These are phyloP conservation scores for Pelagia noctiluca DNA, from an alignment of 30 jellyfish, hydroid and myxozoan genomes.

Conservation along the genomic window DNA sequence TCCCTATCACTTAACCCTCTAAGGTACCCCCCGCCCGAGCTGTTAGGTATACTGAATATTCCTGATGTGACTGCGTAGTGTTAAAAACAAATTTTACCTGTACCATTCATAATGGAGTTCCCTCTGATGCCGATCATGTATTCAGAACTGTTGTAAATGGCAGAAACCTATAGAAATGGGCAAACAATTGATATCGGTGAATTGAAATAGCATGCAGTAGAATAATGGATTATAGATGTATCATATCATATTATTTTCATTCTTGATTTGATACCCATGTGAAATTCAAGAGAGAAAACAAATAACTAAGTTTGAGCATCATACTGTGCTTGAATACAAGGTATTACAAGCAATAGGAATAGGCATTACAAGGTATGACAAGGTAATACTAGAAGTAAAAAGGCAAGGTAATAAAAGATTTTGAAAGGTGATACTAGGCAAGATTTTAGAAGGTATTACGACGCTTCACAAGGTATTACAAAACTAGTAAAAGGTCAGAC, in stretches of 20 bases:
- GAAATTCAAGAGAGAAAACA: not conserved
- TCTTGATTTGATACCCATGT: not conserved
- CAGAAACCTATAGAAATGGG: constrained; percentile 73
- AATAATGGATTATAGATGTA: not conserved
- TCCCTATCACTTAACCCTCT: not conserved
- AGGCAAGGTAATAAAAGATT: not conserved
- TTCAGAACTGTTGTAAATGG: constrained; percentile 66
- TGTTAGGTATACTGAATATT: not conserved
- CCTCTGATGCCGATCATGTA: constrained; percentile 64
- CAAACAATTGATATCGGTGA: too few species aligned
- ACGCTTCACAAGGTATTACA: not conserved
- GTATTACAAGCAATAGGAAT: too few species aligned
- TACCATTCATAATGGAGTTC: constrained; percentile 56
- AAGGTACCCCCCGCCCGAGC: not conserved
- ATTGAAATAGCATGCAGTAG: not conserved
- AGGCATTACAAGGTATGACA: not conserved
- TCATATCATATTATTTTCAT: not conserved
- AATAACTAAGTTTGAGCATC: not conserved
- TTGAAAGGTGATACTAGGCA: not conserved
- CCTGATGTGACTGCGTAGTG: not conserved
- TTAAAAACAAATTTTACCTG: constrained; percentile 28
- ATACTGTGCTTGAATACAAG: not conserved
- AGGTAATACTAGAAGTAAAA: too few species aligned
- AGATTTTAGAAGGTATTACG: too few species aligned
- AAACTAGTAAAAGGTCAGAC: not conserved